These are phyloP conservation scores for Ochotona princeps DNA, from an alignment of 2,113 vertebrate species.

Conservation along the genomic window DNA sequence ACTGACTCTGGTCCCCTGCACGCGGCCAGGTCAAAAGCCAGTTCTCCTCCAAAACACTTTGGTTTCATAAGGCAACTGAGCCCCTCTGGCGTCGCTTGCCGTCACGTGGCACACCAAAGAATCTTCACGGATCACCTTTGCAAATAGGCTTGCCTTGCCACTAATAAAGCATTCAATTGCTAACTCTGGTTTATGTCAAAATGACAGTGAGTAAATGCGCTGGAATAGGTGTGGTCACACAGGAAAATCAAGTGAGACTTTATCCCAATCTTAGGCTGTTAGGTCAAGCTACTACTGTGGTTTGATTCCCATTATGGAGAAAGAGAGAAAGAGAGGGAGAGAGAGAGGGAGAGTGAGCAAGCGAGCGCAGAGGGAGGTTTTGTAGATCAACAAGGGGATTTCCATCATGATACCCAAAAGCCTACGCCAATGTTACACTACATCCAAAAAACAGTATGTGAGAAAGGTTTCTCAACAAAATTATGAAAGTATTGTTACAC, in stretches of 20 bases:
- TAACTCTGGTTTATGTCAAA: conserved; percentile 54
- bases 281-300: background rate
- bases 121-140: background rate
- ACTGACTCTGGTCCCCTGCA: background rate
- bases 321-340: too few relatives aligned
- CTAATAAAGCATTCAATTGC: conserved; percentile 49
- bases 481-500: background rate
- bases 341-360: too few relatives aligned
- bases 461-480: background rate
- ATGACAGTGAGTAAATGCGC: background rate
- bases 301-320: background rate
- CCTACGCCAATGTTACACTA: background rate
- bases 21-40: background rate
- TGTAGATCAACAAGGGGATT: conserved; percentile 1
- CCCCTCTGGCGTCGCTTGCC: background rate
- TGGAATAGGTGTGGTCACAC: background rate
- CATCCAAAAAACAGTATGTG: background rate
- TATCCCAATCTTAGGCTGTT: background rate
- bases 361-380: too few relatives aligned
- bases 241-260: background rate
- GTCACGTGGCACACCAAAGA: background rate
- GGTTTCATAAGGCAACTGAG: background rate
- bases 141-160: background rate
- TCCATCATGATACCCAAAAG: background rate
- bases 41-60: background rate